phyloP scores from a whole-genome alignment of 2,113 vertebrate genomes.

The Xerus inauris region DNA sequence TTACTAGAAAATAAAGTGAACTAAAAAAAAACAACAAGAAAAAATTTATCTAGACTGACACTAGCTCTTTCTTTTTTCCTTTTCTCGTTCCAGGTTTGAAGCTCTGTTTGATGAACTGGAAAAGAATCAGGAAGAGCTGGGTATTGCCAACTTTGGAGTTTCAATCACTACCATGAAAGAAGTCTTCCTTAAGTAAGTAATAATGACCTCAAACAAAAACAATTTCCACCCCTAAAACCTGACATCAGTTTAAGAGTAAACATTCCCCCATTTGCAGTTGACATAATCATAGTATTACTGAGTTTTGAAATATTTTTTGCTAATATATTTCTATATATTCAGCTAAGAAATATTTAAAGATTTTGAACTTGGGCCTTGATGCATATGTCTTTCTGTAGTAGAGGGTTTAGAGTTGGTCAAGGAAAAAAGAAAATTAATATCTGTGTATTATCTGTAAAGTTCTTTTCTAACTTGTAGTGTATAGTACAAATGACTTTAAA shows the following conservation, averaged over 20 bases:
- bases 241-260: neutral
- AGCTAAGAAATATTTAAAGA: neutral
- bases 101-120: slow-evolving; percentile 94
- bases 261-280: neutral
- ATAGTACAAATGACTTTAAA: slow-evolving; percentile 8
- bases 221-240: neutral
- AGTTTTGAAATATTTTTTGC: neutral
- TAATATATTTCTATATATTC: neutral
- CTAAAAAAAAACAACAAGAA: neutral
- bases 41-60: neutral
- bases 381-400: neutral
- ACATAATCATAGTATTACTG: neutral
- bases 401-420: neutral
- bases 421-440: neutral
- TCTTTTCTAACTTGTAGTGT: neutral
- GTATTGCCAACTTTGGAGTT: slow-evolving; percentile 94
- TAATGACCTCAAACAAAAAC: neutral
- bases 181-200: slow-evolving; percentile 94
- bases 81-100: slow-evolving; percentile 89
- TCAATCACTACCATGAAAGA: slow-evolving; percentile 98
- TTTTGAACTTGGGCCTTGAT: neutral
- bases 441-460: neutral
- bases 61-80: neutral
- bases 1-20: neutral
- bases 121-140: slow-evolving; percentile 91